phyloP scores from a whole-genome alignment of 2,797 vertebrate species.

The Odontamblyopus rebecca region DNA sequence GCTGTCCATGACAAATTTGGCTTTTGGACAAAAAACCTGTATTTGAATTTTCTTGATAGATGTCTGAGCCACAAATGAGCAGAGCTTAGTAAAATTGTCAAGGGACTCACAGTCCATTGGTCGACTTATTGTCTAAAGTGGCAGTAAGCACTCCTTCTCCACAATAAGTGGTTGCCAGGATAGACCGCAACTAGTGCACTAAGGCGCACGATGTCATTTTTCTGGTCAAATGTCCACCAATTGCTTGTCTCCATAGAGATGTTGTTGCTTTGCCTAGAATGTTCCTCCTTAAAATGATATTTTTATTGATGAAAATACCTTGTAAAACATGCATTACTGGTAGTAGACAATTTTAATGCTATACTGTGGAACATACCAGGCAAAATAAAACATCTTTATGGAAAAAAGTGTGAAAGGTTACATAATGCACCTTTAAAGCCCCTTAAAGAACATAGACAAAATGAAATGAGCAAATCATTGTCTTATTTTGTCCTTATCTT shows the following conservation, averaged over 20 bases:
- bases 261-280: no score
- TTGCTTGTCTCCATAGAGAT: no score
- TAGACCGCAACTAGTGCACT: not conserved
- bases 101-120: not conserved
- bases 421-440: not conserved
- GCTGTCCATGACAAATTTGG: not conserved
- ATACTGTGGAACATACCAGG: no score
- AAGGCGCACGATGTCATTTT: no score
- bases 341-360: no score
- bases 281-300: no score
- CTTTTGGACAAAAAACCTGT: not conserved
- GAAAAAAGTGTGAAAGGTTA: no score
- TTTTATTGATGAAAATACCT: no score
- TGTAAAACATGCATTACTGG: no score
- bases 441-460: not conserved
- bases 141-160: not conserved
- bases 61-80: not conserved
- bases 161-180: not conserved
- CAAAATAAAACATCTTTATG: no score
- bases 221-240: no score
- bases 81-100: not conserved
- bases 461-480: not conserved
- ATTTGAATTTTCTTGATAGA: not conserved
- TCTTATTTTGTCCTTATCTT: slow-evolving; percentile 17
- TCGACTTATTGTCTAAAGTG: not conserved